These are phyloP conservation scores for Hirtodrosophila confusa DNA, from an alignment of 2,888 invertebrate genomes.

Conservation along the genomic window DNA sequence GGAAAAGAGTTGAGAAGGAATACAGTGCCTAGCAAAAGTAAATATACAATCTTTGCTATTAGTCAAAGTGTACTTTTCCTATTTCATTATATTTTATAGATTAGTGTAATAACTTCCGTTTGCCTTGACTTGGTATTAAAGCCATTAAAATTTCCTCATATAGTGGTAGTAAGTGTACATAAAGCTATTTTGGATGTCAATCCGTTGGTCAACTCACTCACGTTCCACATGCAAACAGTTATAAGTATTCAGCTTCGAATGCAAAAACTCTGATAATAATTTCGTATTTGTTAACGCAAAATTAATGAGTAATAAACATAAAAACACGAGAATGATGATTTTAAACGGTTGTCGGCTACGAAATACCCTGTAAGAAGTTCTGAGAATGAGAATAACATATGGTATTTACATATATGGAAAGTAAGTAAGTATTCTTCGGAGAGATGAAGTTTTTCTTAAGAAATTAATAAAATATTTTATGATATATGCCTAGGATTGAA, in stretches of 20 bases:
- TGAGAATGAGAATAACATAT: too few species aligned
- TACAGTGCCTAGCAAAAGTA: too few species aligned
- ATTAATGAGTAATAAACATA: constrained; percentile 17
- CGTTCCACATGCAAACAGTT: constrained; percentile 25
- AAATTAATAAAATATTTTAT: too few species aligned
- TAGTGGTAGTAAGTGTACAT: background rate
- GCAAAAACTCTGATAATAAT: constrained; percentile 19
- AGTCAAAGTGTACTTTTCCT: too few species aligned
- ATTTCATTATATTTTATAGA: background rate
- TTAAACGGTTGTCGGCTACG: background rate
- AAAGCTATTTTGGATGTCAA: constrained; percentile 7
- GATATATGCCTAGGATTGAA: too few species aligned
- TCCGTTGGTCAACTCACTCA: constrained; percentile 17
- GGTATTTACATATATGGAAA: too few species aligned
- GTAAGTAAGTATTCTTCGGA: too few species aligned
- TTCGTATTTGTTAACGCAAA: constrained; percentile 26
- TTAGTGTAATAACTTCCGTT: constrained; percentile 27
- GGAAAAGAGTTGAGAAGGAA: too few species aligned
- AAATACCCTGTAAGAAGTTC: constrained; percentile 7
- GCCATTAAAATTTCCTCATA: background rate
- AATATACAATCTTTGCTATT: too few species aligned
- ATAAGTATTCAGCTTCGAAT: constrained; percentile 11
- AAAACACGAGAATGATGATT: too few species aligned
- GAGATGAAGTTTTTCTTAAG: too few species aligned
- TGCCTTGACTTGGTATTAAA: constrained; percentile 2